Conservation (phyloP, 2,113 vertebrate species). For the Ardeotis arabs region DNA sequence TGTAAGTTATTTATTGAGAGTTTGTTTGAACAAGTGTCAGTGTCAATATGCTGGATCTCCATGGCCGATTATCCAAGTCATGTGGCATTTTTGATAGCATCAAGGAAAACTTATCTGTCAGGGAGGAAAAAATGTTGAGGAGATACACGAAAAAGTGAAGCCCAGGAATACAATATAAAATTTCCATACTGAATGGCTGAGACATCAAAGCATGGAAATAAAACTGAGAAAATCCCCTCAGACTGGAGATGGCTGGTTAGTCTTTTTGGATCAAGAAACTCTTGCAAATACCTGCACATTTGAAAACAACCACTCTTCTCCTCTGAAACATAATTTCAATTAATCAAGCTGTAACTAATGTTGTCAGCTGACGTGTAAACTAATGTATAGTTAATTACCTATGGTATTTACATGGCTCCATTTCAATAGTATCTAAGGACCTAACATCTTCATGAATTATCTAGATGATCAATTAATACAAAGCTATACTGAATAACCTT, state of each 20-base stretch:
- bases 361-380: background rate
- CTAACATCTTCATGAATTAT: background rate
- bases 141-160: background rate
- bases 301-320: background rate
- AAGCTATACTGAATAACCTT: background rate
- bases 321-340: background rate
- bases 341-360: background rate
- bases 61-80: background rate
- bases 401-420: background rate
- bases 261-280: background rate
- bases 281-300: background rate
- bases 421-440: background rate
- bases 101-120: background rate
- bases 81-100: background rate
- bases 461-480: background rate
- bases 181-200: background rate
- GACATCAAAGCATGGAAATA: background rate
- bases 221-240: background rate
- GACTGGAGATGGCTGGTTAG: background rate
- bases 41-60: background rate
- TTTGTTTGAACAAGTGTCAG: background rate
- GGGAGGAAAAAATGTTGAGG: background rate
- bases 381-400: background rate
- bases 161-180: background rate
- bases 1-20: background rate